Conservation (phyloP, 37 sponge, comb jelly and placozoan species). For the Oscarella lobularis region DNA sequence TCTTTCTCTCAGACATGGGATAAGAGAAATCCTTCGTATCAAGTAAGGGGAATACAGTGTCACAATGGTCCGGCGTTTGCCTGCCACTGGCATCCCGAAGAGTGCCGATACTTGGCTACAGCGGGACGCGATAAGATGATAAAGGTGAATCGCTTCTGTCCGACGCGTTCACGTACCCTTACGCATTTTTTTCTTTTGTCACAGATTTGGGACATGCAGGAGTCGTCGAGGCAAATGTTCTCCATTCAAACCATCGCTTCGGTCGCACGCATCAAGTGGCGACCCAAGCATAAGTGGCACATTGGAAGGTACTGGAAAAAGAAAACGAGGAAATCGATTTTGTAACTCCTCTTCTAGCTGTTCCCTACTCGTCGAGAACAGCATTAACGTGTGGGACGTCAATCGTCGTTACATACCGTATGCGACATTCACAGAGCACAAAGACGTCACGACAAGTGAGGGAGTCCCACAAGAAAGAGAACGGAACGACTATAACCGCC, state of each 20-base stretch:
- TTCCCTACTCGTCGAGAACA: constrained; percentile 40
- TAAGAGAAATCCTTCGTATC: constrained; percentile 23
- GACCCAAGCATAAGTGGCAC: constrained; percentile 25
- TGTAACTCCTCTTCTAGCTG: constrained; percentile 28
- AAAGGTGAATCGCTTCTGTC: constrained; percentile 40
- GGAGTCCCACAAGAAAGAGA: no score
- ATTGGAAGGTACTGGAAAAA: constrained; percentile 23
- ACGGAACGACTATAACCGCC: no score
- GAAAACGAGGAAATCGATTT: background rate
- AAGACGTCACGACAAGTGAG: constrained; percentile 67
- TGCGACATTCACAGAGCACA: constrained; percentile 52
- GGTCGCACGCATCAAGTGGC: constrained; percentile 56
- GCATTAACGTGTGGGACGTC: constrained; percentile 52
- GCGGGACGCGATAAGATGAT: constrained; percentile 79
- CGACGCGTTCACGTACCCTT: background rate
- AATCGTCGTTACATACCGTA: constrained; percentile 54
- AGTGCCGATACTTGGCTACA: constrained; percentile 36
- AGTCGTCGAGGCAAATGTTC: constrained; percentile 21
- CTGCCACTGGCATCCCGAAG: constrained; percentile 69
- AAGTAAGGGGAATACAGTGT: constrained; percentile 11
- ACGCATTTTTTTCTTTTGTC: background rate
- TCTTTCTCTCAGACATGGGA: constrained; percentile 62
- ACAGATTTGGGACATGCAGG: constrained; percentile 36
- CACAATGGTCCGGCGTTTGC: constrained; percentile 67
- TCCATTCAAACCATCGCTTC: constrained; percentile 30